phyloP scores from a whole-genome alignment of 2,888 invertebrate genomes.

The Trachelus iudaicus region DNA sequence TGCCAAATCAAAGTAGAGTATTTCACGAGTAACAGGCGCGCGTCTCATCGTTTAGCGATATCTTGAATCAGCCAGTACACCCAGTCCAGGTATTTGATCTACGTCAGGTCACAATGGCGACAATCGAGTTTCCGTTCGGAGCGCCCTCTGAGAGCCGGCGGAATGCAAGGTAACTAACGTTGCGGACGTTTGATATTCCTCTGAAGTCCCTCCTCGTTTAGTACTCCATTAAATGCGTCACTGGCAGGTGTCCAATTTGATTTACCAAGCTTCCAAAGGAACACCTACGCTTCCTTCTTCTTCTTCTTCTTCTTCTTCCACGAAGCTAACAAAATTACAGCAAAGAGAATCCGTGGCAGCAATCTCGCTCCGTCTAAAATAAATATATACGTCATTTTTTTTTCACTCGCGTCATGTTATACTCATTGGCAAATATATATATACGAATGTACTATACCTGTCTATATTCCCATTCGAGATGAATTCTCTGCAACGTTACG shows the following conservation, averaged over 20 bases:
- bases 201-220: background rate
- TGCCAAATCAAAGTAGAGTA: background rate
- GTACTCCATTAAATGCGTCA: too few species aligned
- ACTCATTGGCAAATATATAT: too few species aligned
- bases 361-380: background rate
- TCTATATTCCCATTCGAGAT: background rate
- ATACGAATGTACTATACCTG: background rate
- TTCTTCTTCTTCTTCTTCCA: background rate
- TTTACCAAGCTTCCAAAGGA: background rate
- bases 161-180: background rate
- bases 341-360: background rate
- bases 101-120: background rate
- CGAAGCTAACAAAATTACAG: background rate
- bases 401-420: too few species aligned
- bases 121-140: background rate
- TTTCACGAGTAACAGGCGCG: background rate
- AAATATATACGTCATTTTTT: background rate
- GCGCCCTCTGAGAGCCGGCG: background rate
- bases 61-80: background rate
- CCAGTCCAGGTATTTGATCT: background rate
- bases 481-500: background rate
- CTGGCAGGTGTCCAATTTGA: background rate
- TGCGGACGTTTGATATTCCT: background rate
- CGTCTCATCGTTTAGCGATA: too few species aligned
- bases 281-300: background rate